Conservation (phyloP, 2,888 invertebrate species). For the Smittia sp. region DNA sequence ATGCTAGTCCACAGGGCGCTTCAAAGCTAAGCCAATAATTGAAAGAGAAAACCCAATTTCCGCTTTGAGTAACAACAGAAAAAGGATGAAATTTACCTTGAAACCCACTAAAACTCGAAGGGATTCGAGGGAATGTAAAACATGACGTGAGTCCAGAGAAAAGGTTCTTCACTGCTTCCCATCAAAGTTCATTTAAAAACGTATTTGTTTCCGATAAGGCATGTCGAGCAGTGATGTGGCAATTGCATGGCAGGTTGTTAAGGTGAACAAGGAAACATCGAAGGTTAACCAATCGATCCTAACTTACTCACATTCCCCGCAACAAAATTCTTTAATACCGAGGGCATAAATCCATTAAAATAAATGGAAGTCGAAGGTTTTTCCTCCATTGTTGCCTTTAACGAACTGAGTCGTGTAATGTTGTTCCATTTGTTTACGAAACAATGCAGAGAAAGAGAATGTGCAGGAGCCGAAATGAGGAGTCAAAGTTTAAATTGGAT, state of each 20-base stretch:
- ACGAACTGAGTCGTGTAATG: slow-evolving; percentile 22
- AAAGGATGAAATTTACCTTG: slow-evolving; percentile 23
- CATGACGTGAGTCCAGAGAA: neutral
- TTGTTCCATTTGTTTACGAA: slow-evolving; percentile 9
- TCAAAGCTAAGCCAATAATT: slow-evolving; percentile 18
- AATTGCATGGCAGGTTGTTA: too few relatives aligned
- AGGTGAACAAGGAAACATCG: too few relatives aligned
- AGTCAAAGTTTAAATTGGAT: neutral
- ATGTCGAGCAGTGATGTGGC: too few relatives aligned
- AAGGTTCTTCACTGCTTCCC: slow-evolving; percentile 15
- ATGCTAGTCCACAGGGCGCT: neutral
- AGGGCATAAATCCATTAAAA: slow-evolving; percentile 28
- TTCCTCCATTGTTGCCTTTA: neutral
- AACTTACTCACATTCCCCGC: too few relatives aligned
- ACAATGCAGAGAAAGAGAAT: slow-evolving; percentile 1
- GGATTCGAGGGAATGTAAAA: slow-evolving; percentile 22
- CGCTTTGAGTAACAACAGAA: slow-evolving; percentile 21
- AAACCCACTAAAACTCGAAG: neutral
- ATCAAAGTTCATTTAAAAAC: slow-evolving; percentile 27
- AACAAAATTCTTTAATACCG: neutral
- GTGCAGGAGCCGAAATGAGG: neutral
- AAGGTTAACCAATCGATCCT: too few relatives aligned
- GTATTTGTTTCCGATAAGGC: neutral
- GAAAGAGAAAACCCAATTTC: slow-evolving; percentile 24
- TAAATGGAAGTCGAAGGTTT: slow-evolving; percentile 34